These are phyloP conservation scores for Centruroides vittatus DNA, from an alignment of 1,140 invertebrate genomes.

Conservation along the genomic window DNA sequence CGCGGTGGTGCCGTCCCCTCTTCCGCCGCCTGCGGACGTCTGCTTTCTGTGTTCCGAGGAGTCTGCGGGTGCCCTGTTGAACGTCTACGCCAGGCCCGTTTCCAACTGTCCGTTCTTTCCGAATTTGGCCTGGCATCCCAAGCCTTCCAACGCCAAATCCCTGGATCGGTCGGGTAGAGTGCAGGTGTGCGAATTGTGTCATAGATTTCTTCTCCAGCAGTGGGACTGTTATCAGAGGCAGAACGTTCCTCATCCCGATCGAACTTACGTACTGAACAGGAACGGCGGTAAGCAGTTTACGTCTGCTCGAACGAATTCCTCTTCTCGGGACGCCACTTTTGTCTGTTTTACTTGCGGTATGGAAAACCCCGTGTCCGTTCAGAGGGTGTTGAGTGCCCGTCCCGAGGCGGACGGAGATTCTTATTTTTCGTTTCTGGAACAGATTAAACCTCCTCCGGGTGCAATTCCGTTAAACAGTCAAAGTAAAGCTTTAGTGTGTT, in stretches of 20 bases:
- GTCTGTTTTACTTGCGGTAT: constrained; percentile 77
- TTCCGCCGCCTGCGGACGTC: constrained; percentile 30
- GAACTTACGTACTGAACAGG: constrained; percentile 49
- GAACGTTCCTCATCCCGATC: constrained; percentile 53
- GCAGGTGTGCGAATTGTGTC: constrained; percentile 61
- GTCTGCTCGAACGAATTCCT: constrained; percentile 20
- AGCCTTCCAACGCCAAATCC: constrained; percentile 61
- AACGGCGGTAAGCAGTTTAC: not conserved
- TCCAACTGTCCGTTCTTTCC: constrained; percentile 60
- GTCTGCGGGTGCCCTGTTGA: constrained; percentile 53
- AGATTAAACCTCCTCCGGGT: constrained; percentile 56
- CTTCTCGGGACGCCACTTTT: constrained; percentile 46
- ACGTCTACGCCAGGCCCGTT: constrained; percentile 43
- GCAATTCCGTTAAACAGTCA: constrained; percentile 67
- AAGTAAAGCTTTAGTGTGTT: constrained; percentile 52
- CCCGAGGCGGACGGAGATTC: constrained; percentile 68
- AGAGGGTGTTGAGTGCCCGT: constrained; percentile 64
- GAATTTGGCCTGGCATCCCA: constrained; percentile 62
- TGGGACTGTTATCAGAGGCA: constrained; percentile 50
- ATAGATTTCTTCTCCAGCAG: constrained; percentile 62
- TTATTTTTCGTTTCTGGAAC: constrained; percentile 72
- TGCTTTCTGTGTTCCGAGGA: constrained; percentile 71
- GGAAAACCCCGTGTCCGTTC: constrained; percentile 53
- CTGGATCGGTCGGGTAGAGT: constrained; percentile 63
- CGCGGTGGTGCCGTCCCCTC: constrained; percentile 34